Conservation (phyloP, 2,888 invertebrate genomes). For the Polymixis lichenea region DNA sequence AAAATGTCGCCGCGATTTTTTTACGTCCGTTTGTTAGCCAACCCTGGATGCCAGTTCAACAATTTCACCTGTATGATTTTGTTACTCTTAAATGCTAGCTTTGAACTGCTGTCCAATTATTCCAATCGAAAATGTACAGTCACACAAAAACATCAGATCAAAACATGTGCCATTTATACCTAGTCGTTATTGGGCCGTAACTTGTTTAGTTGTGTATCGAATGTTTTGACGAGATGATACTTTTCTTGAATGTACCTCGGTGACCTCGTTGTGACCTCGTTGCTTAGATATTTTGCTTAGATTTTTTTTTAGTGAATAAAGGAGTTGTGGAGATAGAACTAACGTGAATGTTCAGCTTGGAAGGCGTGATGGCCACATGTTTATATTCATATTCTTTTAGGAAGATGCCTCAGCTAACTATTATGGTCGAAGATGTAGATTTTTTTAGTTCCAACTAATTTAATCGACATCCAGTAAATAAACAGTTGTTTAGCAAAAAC, state of each 20-base stretch:
- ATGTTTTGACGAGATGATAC: constrained; percentile 20
- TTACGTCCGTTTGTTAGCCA: neutral
- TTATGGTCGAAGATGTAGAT: too few species aligned
- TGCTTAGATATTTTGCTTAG: constrained; percentile 16
- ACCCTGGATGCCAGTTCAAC: constrained; percentile 36
- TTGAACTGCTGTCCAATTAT: constrained; percentile 34
- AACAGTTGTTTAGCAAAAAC: too few species aligned
- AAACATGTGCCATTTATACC: neutral
- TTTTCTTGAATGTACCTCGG: constrained; percentile 18
- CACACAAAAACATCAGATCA: constrained; percentile 25
- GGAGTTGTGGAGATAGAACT: neutral
- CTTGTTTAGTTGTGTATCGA: constrained; percentile 5
- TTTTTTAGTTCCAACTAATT: too few species aligned
- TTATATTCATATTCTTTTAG: neutral
- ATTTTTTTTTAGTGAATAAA: constrained; percentile 6
- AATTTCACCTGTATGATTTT: constrained; percentile 37
- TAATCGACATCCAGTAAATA: too few species aligned
- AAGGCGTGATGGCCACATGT: neutral
- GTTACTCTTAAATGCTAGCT: constrained; percentile 21
- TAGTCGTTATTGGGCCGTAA: constrained; percentile 13
- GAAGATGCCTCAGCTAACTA: neutral
- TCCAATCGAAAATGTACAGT: constrained; percentile 28
- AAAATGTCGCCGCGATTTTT: too few species aligned
- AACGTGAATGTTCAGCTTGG: neutral
- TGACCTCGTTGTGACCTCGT: constrained; percentile 15